Evolutionary conservation across 2,888 invertebrate species (phyloP).

Genomic region (Cheilosia scutellata): DNA sequence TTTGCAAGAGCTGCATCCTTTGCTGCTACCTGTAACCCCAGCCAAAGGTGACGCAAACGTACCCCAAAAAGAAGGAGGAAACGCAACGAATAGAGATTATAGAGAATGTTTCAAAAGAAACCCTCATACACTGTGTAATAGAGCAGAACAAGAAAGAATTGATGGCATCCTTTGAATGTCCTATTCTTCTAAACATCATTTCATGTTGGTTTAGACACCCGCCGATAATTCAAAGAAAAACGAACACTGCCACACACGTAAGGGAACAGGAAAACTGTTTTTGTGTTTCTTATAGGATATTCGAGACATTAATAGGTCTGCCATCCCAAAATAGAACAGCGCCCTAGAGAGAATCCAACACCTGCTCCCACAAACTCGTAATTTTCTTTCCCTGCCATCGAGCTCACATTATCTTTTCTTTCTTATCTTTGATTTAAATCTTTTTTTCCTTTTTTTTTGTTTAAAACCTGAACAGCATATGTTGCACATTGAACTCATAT

Average conservation of each 20-base stretch:
- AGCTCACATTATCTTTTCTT: conserved; percentile 40
- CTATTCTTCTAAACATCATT: conserved; percentile 54
- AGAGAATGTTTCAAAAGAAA: conserved; percentile 11
- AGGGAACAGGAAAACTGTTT: conserved; percentile 10
- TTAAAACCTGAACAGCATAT: conserved; percentile 68
- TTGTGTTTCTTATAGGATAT: conserved; percentile 53
- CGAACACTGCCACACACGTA: conserved; percentile 26
- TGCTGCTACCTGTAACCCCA: conserved; percentile 29
- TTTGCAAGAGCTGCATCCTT: conserved; percentile 19
- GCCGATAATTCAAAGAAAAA: conserved; percentile 72
- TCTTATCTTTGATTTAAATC: conserved; percentile 52
- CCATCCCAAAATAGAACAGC: conserved; percentile 60
- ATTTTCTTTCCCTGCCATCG: conserved; percentile 10
- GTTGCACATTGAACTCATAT: conserved; percentile 53
- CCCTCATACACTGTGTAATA: conserved; percentile 48
- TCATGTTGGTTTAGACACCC: conserved; percentile 56
- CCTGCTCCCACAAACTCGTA: conserved; percentile 63
- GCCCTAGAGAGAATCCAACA: conserved; percentile 51
- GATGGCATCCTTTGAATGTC: conserved; percentile 72
- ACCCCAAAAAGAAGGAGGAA: conserved; percentile 25
- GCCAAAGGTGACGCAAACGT: conserved; percentile 29
- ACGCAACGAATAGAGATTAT: conserved; percentile 38
- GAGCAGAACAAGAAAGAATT: conserved; percentile 50
- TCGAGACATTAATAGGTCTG: conserved; percentile 63
- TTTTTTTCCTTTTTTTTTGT: conserved; percentile 9